Base-by-base conservation (phyloP, 1,140 invertebrate genomes). In the Drosophila pruinosa region DNA sequence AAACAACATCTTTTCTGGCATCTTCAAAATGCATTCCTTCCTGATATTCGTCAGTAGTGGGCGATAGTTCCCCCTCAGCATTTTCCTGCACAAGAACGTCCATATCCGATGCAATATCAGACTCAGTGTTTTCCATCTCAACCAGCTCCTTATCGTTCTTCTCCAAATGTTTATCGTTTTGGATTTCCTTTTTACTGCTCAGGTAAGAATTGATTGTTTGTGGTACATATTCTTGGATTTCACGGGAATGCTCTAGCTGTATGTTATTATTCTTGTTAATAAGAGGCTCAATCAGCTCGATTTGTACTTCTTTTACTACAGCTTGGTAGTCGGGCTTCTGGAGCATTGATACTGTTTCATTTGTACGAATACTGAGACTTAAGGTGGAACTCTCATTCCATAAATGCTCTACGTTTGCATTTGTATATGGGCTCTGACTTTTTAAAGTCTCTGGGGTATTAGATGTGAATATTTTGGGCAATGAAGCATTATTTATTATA, bases 41-140 rank as follows among this genome's bases (percentile, higher is more conserved):
- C 57, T 91, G 86, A 19, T 90, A 91, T 62, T 91, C 89, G 41
- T 91, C 89, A 24, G 86, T 90, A 21, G 89, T 90, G 17, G 91
- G 85, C 41, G 90, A 91, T 3, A 90, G 58, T 43, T 90, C 89
- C 67, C 59, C 7, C 26, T 69, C 31, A 57, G 28, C 39, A 74
- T 43, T n/a, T 58, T 47, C 19, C 24, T 59, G 62, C 14, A 34
- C 58, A 26, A 19, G 7, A 2, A 7, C 31, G 10, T 48, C 15
- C 6, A 58, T 6, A n/a, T 54, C 50, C n/a, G 34, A 22, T 22
- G 12, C 3, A 12, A 10, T 28, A 28, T 36, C 28, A 0, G 12
- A 12, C 17, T 43, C 19, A 1, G 36, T 1, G 6, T 38, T 53
- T 28, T 12, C 7, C 17, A n/a, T 26, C 14, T 36, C n/a, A 50